A percentile compares a stretch with the other conserved stretches of the same genome.
Evolutionary conservation across 2,888 invertebrate genomes (phyloP).

Genomic region (Netelia virgata): DNA sequence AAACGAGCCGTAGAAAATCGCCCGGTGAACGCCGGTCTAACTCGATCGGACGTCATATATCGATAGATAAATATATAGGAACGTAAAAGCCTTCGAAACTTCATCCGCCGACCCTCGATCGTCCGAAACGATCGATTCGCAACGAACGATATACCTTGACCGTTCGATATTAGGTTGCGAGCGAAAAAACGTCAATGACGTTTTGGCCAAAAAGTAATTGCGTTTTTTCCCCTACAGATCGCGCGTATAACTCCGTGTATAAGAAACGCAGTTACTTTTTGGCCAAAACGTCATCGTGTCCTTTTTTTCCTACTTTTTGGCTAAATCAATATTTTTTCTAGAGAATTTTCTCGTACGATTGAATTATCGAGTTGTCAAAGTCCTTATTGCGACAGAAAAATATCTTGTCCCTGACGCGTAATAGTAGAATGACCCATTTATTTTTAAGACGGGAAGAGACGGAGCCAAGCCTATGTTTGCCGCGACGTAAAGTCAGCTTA

Average conservation of each 20-base stretch:
- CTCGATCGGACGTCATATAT: conserved; percentile 44
- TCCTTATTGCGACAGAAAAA: conserved; percentile 66
- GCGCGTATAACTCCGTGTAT: no score
- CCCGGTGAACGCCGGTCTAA: conserved; percentile 30
- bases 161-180: no score
- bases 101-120: neutral
- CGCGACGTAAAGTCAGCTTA: conserved; percentile 64
- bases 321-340: neutral
- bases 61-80: conserved; percentile 24
- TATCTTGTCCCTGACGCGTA: no score
- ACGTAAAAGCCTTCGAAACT: neutral
- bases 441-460: no score
- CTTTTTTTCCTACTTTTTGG: neutral
- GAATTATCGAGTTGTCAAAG: conserved; percentile 71
- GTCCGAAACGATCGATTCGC: conserved; percentile 22
- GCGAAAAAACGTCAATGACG: no score
- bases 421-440: no score
- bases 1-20: conserved; percentile 58
- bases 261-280: neutral
- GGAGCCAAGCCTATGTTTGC: conserved; percentile 70
- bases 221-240: no score
- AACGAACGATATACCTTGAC: no score
- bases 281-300: neutral
- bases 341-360: neutral
- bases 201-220: no score